phyloP scores from a whole-genome alignment of 2,888 invertebrate genomes.

The Dolichomitus sp. region DNA sequence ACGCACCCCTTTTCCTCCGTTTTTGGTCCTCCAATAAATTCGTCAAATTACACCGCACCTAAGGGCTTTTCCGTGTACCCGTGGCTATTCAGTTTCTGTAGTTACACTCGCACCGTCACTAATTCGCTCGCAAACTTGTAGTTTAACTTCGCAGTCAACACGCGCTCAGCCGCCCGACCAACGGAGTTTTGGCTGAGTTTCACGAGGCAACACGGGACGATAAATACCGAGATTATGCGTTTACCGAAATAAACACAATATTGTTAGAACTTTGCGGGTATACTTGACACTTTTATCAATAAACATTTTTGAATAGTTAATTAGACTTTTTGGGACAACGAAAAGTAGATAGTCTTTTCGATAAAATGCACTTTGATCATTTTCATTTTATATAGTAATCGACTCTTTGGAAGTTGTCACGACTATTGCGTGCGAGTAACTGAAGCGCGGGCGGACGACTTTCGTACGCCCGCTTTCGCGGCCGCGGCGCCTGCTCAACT shows the following conservation, averaged over 20 bases:
- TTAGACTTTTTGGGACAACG: neutral
- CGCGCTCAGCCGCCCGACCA: neutral
- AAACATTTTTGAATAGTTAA: neutral
- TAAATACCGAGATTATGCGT: slow-evolving; percentile 18
- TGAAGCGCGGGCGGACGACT: slow-evolving; percentile 40
- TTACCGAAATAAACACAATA: slow-evolving; percentile 52
- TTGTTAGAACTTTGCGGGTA: slow-evolving; percentile 7
- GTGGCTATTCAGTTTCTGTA: slow-evolving; percentile 12
- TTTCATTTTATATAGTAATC: neutral
- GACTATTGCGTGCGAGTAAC: slow-evolving; percentile 32
- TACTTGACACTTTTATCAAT: neutral
- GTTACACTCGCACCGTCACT: slow-evolving; percentile 27
- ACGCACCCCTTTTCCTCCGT: neutral
- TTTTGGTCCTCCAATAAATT: neutral
- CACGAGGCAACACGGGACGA: neutral
- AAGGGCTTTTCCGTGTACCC: slow-evolving; percentile 9
- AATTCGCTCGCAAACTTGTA: neutral
- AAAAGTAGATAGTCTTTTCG: neutral
- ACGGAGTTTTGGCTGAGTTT: slow-evolving; percentile 15
- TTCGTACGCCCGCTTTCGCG: slow-evolving; percentile 71
- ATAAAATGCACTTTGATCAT: neutral
- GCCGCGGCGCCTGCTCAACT: slow-evolving; percentile 81
- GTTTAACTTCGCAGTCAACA: neutral
- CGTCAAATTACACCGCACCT: slow-evolving; percentile 1
- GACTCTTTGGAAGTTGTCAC: slow-evolving; percentile 14